phyloP scores from a whole-genome alignment of 2,113 vertebrate genomes.

The Gyps fulvus region DNA sequence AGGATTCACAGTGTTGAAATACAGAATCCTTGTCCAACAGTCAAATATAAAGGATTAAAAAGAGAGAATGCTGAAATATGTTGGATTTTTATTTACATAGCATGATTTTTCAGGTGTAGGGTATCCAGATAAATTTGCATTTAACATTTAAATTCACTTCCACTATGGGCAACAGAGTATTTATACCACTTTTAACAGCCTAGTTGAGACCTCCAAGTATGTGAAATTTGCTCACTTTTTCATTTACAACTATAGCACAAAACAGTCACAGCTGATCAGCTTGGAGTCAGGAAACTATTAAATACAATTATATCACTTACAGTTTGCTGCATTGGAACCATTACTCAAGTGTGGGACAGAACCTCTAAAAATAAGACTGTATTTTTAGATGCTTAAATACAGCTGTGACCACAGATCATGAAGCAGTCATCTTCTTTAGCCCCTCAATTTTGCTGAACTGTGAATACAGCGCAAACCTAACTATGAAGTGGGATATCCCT shows the following conservation, averaged over 20 bases:
- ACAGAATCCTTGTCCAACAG: neutral
- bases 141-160: neutral
- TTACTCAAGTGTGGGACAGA: neutral
- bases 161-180: neutral
- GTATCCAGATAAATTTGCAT: neutral
- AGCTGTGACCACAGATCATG: neutral
- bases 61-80: neutral
- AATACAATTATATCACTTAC: neutral
- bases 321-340: neutral
- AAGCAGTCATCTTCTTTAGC: neutral
- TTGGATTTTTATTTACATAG: neutral
- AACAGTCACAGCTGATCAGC: neutral
- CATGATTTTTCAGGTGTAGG: neutral
- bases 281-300: neutral
- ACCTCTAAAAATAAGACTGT: neutral
- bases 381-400: neutral
- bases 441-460: neutral
- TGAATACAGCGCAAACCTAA: neutral
- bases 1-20: neutral
- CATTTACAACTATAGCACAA: neutral
- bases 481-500: neutral
- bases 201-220: neutral
- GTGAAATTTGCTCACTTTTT: neutral
- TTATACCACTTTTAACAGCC: neutral
- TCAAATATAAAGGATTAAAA: neutral